Conservation (phyloP, 2,797 vertebrate genomes). For the Clarias fuscus region DNA sequence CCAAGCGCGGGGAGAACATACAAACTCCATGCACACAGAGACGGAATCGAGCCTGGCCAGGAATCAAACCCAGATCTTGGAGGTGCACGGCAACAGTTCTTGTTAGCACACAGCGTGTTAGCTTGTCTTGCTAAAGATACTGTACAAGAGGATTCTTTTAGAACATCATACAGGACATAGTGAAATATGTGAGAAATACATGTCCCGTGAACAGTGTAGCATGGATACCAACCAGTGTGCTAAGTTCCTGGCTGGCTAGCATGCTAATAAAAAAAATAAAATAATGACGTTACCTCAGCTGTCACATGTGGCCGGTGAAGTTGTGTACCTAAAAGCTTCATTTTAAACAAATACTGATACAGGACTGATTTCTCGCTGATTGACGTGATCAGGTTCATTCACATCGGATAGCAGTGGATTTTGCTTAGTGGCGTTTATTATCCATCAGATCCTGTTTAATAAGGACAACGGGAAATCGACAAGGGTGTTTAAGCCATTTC, state of each 20-base stretch:
- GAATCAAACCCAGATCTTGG: too few relatives aligned
- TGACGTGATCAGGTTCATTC: neutral
- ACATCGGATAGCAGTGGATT: too few relatives aligned
- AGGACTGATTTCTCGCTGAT: neutral
- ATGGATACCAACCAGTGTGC: neutral
- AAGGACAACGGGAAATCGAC: neutral
- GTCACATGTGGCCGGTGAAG: neutral
- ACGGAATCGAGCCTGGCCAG: too few relatives aligned
- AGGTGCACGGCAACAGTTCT: neutral
- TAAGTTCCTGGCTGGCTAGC: neutral
- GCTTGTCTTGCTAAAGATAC: neutral
- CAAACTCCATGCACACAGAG: too few relatives aligned
- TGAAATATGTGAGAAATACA: neutral
- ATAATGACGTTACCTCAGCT: neutral
- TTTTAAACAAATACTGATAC: neutral
- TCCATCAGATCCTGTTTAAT: too few relatives aligned
- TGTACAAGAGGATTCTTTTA: neutral
- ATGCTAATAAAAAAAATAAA: neutral
- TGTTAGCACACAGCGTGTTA: neutral
- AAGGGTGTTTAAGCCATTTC: neutral
- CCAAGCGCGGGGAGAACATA: too few relatives aligned
- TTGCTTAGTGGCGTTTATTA: too few relatives aligned
- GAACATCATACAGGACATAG: too few relatives aligned
- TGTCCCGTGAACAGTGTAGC: neutral
- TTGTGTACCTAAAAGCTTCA: neutral